Conservation (phyloP, 37 sponge, comb jelly and placozoan species). For the Theonella swinhoei region DNA sequence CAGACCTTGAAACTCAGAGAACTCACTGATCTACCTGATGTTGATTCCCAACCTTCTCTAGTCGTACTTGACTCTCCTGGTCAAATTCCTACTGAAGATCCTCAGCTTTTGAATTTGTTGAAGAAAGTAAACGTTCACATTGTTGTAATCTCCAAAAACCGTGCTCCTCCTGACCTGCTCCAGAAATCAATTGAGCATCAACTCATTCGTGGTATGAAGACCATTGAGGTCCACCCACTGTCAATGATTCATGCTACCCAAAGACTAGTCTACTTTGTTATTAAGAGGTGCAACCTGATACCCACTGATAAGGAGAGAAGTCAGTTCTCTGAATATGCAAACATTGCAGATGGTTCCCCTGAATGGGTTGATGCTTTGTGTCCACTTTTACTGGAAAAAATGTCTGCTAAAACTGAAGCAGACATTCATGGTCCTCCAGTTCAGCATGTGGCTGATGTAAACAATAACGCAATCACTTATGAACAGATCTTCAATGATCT, state of each 20-base stretch:
- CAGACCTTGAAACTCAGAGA: neutral
- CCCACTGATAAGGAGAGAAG: neutral
- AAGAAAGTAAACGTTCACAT: slow-evolving; percentile 14
- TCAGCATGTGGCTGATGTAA: no score
- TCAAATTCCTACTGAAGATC: neutral
- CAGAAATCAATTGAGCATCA: slow-evolving; percentile 9
- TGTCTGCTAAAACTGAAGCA: no score
- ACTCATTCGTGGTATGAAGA: slow-evolving; percentile 17
- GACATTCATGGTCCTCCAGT: no score
- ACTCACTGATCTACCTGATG: neutral
- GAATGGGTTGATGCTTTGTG: neutral
- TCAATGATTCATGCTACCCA: slow-evolving; percentile 49
- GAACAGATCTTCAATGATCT: no score
- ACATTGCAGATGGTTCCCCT: slow-evolving; percentile 11
- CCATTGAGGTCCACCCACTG: slow-evolving; percentile 32
- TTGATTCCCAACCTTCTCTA: neutral
- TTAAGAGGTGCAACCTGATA: slow-evolving; percentile 4
- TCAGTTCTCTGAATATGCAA: neutral
- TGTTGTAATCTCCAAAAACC: slow-evolving; percentile 5
- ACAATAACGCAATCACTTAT: no score
- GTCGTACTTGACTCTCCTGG: slow-evolving; percentile 1
- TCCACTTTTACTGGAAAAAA: neutral
- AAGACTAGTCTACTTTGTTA: slow-evolving; percentile 29
- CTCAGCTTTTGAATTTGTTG: no score
- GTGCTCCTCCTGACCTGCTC: slow-evolving; percentile 2